Evolutionary conservation across 2,113 vertebrate genomes (phyloP), one percentile per base, ranked within the genome.

Genomic region (Chauna torquata): DNA sequence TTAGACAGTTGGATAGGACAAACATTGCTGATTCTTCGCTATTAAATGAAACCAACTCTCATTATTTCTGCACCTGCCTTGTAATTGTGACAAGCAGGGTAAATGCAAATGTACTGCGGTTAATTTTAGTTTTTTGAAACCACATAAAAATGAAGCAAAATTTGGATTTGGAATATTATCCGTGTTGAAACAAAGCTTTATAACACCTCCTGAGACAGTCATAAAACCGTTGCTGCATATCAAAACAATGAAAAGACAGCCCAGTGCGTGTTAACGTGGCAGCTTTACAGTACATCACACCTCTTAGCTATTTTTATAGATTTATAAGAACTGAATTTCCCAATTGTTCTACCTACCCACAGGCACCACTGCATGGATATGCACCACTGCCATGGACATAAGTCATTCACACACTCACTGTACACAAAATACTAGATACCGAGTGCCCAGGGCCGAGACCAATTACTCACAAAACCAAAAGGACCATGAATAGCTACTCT

Each of bases 111-210:
- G 28, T 28, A 77, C 16, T 62, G 15, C 30, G 82, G 49, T 55
- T 95, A 95, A 92, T 88, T 94, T 92, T 70, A 88, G 62, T 90
- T 97, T 95, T 88, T 82, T 94, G 66, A 94, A 95, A 85, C 81
- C 95, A 97, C 70, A 92, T 86, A 77, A 95, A 97, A 96, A 94
- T 80, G 34, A 96, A 86, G 50, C 22, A 90, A 92, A 96, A 91
- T 74, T 85, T 91, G 78, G 58, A 88, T 92, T 90, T 93, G 50
- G 54, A 88, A 71, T 86, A 94, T 50, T 52, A 78, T 49, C 70
- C 45, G 9, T 52, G 81, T 77, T 71, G 82, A 95, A 95, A 82
- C 28, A 90, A 83, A 95, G 50, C 54, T 88, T 85, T 96, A 42
- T 61, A 94, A 69, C 57, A 86, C 52, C 50, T 88, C 79, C 88